These are phyloP conservation scores for Vanessa cardui DNA, from an alignment of 2,888 invertebrate genomes.

Conservation along the genomic window DNA sequence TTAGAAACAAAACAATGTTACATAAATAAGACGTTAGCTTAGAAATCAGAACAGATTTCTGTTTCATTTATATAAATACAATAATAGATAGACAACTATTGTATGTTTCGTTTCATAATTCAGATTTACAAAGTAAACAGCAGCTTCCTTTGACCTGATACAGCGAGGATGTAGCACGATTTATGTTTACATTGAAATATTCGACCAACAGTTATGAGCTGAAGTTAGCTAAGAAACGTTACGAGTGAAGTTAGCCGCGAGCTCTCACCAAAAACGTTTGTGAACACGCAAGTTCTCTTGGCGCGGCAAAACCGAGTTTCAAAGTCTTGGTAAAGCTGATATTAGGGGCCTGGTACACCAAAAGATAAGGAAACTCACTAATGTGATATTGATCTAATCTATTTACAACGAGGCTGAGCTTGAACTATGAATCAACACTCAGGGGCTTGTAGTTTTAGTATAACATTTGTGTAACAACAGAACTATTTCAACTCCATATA, in stretches of 20 bases:
- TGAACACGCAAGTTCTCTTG: constrained; percentile 37
- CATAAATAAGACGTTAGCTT: not conserved
- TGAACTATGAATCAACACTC: not conserved
- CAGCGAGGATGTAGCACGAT: not conserved
- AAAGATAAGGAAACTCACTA: constrained; percentile 18
- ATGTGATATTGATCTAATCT: constrained; percentile 29
- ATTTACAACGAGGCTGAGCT: constrained; percentile 10
- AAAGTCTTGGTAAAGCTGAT: constrained; percentile 31
- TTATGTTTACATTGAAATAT: constrained; percentile 22
- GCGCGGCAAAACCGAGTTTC: constrained; percentile 17
- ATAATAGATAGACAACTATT: not conserved
- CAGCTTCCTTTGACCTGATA: constrained; percentile 8
- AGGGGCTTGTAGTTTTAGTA: not conserved
- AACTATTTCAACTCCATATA: too few relatives aligned
- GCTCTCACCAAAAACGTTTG: constrained; percentile 42
- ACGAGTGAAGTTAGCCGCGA: constrained; percentile 34
- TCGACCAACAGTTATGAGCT: constrained; percentile 11
- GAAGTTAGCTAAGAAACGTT: constrained; percentile 32
- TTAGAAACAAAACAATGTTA: not conserved
- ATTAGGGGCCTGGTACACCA: constrained; percentile 17
- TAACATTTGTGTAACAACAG: not conserved
- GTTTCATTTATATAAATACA: constrained; percentile 1
- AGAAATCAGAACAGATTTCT: not conserved
- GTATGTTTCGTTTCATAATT: constrained; percentile 7
- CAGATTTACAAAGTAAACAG: not conserved